A percentile compares a stretch with the other conserved stretches of the same genome.
phyloP scores from a whole-genome alignment of 2,888 invertebrate species.

The Rhaphigaster nebulosa region DNA sequence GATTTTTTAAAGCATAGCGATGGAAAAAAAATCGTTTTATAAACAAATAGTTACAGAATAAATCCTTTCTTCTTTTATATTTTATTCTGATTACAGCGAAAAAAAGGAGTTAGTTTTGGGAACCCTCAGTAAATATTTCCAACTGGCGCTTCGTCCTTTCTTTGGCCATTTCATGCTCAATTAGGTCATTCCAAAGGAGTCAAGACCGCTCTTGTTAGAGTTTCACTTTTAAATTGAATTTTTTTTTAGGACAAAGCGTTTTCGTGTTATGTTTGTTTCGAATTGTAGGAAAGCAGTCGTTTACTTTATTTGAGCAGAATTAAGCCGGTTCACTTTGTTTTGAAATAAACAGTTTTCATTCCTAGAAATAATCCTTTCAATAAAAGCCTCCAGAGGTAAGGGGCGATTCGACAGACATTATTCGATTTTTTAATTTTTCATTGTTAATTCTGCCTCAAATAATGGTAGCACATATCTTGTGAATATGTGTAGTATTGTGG shows the following conservation, averaged over 20 bases:
- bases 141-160: neutral
- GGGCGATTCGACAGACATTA: too few relatives aligned
- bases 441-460: too few relatives aligned
- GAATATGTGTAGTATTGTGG: too few relatives aligned
- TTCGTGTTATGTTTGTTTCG: neutral
- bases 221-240: conserved; percentile 22
- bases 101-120: neutral
- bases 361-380: neutral
- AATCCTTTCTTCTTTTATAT: neutral
- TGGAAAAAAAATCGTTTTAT: neutral
- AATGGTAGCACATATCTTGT: too few relatives aligned
- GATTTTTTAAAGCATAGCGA: neutral
- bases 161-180: neutral
- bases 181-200: neutral
- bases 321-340: neutral
- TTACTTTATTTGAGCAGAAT: neutral
- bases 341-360: neutral
- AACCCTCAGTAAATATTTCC: neutral
- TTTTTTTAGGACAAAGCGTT: neutral
- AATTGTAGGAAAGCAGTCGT: neutral
- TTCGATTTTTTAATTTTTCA: too few relatives aligned
- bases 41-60: neutral
- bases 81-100: neutral
- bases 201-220: neutral
- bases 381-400: neutral